phyloP scores from a whole-genome alignment of 2,797 vertebrate genomes.

The Potorous gilbertii region DNA sequence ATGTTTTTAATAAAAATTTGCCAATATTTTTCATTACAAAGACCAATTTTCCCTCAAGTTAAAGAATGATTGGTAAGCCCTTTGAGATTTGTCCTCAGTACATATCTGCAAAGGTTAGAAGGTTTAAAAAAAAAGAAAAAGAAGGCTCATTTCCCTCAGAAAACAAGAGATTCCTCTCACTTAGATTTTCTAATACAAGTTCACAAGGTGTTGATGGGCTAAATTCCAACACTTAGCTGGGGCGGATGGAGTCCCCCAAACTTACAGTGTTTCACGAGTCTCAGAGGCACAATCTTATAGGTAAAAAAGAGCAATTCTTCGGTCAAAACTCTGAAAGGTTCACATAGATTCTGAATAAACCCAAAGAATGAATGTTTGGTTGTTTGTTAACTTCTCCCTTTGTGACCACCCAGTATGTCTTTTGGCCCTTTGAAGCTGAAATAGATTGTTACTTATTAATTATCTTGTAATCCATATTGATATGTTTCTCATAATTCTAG shows the following conservation, averaged over 20 bases:
- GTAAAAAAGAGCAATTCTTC: background rate
- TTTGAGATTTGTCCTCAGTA: background rate
- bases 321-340: background rate
- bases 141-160: background rate
- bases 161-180: background rate
- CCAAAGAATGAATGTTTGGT: background rate
- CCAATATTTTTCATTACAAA: background rate
- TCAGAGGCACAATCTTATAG: background rate
- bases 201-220: background rate
- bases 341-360: background rate
- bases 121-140: slow-evolving; percentile 3
- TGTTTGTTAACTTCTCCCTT: background rate
- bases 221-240: background rate
- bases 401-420: background rate
- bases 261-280: background rate
- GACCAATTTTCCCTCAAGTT: background rate
- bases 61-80: background rate
- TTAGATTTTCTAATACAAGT: background rate
- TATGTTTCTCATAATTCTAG: background rate
- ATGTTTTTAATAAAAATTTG: background rate
- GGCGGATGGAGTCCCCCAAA: background rate
- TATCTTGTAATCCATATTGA: background rate
- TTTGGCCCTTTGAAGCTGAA: background rate
- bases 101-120: background rate
- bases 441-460: background rate